Evolutionary conservation across 2,113 vertebrate species (phyloP).

Genomic region (Myiopsitta monachus): DNA sequence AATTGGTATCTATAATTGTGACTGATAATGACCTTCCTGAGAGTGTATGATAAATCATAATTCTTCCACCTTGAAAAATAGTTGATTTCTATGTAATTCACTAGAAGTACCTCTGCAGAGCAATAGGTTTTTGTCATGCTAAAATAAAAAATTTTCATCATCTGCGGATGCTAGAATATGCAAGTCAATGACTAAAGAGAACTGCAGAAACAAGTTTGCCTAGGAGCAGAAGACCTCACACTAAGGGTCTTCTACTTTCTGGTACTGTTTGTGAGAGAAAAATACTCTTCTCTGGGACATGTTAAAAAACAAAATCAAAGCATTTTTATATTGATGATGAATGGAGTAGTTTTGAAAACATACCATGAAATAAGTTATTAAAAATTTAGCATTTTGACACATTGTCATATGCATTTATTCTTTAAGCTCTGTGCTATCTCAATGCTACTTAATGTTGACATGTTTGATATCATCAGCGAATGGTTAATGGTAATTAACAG

Average conservation of each 20-base stretch:
- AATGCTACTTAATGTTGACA: not conserved
- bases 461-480: not conserved
- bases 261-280: not conserved
- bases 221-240: not conserved
- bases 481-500: not conserved
- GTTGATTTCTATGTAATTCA: not conserved
- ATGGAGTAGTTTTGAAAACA: not conserved
- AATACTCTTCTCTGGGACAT: not conserved
- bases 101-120: not conserved
- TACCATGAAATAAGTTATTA: not conserved
- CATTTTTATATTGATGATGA: not conserved
- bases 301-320: not conserved
- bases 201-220: not conserved
- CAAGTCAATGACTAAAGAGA: not conserved
- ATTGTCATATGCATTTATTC: not conserved
- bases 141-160: constrained; percentile 18
- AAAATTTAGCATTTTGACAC: not conserved
- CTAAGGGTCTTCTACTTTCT: not conserved
- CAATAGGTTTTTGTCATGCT: not conserved
- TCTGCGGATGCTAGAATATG: not conserved
- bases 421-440: not conserved
- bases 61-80: not conserved
- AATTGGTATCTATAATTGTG: not conserved
- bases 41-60: not conserved
- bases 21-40: not conserved